Percentiles rank a stretch among this genome's conserved stretches.
These are phyloP conservation scores for Dendrolimus houi DNA, from an alignment of 2,888 invertebrate genomes.

Conservation along the genomic window DNA sequence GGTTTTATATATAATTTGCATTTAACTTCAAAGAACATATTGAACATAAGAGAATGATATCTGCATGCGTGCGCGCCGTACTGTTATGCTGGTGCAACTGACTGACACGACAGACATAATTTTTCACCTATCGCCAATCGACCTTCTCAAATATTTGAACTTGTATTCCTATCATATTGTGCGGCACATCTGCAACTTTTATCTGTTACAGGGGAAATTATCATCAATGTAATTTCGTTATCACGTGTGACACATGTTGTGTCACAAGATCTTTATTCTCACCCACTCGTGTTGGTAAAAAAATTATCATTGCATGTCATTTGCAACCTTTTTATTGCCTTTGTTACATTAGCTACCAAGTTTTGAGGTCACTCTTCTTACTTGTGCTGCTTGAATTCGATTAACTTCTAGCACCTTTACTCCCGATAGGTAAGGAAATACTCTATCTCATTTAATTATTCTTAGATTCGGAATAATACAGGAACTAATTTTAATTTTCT, in stretches of 20 bases:
- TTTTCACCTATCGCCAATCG: conserved; percentile 35
- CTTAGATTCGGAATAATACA: no score
- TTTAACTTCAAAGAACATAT: no score
- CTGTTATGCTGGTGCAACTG: conserved; percentile 34
- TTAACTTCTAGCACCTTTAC: no score
- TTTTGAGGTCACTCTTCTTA: no score
- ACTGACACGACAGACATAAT: conserved; percentile 39
- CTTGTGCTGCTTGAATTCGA: no score
- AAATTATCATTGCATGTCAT: conserved; percentile 1
- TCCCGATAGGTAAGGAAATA: no score
- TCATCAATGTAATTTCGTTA: conserved; percentile 28
- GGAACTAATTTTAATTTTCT: no score
- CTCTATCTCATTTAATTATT: no score
- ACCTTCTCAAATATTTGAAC: conserved; percentile 57
- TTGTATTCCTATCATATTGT: conserved; percentile 34
- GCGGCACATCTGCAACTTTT: conserved; percentile 18
- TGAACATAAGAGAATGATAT: conserved; percentile 15
- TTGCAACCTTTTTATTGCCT: background rate
- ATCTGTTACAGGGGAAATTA: conserved; percentile 21
- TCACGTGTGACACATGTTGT: conserved; percentile 13
- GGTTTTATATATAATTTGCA: no score
- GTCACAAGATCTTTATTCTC: background rate
- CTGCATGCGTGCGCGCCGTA: conserved; percentile 19
- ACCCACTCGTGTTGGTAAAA: no score
- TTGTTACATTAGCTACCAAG: background rate